Conservation (phyloP, 2,113 vertebrate species). For the Diadophis punctatus region DNA sequence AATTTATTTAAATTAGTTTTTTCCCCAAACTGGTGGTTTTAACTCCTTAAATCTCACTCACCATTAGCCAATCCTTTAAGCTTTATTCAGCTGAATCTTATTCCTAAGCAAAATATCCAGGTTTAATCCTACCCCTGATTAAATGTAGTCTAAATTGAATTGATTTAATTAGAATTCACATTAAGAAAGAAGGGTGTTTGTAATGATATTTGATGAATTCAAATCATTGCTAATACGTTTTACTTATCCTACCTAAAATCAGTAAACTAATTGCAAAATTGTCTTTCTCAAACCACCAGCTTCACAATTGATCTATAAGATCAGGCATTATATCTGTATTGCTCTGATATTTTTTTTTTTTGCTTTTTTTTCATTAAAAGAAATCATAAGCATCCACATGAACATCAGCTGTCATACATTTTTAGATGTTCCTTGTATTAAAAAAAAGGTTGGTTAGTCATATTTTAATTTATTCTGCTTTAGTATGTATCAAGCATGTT, state of each 20-base stretch:
- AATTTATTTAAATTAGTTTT: background rate
- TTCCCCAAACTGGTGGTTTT: background rate
- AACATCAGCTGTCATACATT: background rate
- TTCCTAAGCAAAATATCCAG: background rate
- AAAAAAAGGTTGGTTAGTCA: background rate
- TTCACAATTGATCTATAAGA: constrained; percentile 16
- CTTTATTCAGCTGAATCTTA: background rate
- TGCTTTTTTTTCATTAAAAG: background rate
- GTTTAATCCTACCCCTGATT: background rate
- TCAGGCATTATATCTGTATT: background rate
- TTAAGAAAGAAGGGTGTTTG: background rate
- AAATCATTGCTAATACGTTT: background rate
- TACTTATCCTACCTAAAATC: background rate
- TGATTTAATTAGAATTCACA: background rate
- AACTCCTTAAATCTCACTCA: background rate
- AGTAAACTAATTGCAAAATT: background rate
- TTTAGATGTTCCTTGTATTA: background rate
- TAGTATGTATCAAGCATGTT: background rate
- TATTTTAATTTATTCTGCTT: constrained; percentile 12
- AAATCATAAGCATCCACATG: background rate
- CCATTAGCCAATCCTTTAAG: background rate
- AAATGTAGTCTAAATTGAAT: background rate
- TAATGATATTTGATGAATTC: background rate
- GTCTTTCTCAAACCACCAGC: background rate
- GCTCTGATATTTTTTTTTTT: background rate